phyloP scores from a whole-genome alignment of 2,113 vertebrate genomes.

The Cololabis saira region DNA sequence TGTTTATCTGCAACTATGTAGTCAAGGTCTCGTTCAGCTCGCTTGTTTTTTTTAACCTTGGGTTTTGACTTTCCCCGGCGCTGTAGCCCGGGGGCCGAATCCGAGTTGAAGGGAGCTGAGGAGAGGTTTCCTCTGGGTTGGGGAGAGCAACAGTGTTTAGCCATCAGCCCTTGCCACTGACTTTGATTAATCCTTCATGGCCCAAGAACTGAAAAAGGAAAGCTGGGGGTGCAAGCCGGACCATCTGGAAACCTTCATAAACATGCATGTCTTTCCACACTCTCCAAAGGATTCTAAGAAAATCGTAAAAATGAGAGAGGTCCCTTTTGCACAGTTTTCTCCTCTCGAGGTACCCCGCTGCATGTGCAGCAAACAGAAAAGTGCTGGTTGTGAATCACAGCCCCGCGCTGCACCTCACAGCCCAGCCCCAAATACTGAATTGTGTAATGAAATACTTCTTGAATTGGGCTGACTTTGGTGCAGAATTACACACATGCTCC shows the following conservation, averaged over 20 bases:
- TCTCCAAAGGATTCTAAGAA: slow-evolving; percentile 85
- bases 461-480: slow-evolving; percentile 38
- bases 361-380: slow-evolving; percentile 61
- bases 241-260: slow-evolving; percentile 87
- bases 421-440: slow-evolving; percentile 12
- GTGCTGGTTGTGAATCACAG: slow-evolving; percentile 33
- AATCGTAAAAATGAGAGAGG: slow-evolving; percentile 84
- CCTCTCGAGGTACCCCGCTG: slow-evolving; percentile 68
- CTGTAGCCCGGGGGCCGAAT: slow-evolving; percentile 62
- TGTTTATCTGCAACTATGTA: slow-evolving; percentile 46
- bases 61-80: slow-evolving; percentile 62
- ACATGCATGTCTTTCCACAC: slow-evolving; percentile 84
- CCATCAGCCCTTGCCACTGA: slow-evolving; percentile 74
- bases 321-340: slow-evolving; percentile 72
- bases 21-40: slow-evolving; percentile 46
- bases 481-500: slow-evolving; percentile 49
- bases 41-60: slow-evolving; percentile 53
- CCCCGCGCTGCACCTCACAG: slow-evolving; percentile 44
- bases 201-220: slow-evolving; percentile 77
- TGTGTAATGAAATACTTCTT: slow-evolving; percentile 61
- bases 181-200: slow-evolving; percentile 84
- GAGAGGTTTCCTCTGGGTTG: slow-evolving; percentile 60
- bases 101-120: slow-evolving; percentile 47
- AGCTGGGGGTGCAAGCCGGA: slow-evolving; percentile 75
- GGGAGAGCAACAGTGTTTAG: slow-evolving; percentile 72